These are phyloP conservation scores for Physeter macrocephalus DNA, from an alignment of 2,113 vertebrate genomes.

Conservation along the genomic window DNA sequence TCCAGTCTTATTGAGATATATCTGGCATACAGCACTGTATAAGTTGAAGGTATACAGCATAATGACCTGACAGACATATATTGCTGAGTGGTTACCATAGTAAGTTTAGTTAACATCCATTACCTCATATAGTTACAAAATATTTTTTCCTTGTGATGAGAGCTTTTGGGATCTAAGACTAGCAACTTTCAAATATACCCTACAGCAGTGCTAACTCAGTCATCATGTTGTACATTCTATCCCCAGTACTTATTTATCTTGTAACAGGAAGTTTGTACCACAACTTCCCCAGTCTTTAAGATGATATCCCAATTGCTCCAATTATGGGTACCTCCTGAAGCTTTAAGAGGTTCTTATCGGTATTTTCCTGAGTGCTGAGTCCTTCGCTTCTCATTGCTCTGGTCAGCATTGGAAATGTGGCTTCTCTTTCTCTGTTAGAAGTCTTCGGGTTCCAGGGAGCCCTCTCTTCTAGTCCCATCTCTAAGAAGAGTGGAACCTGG, in stretches of 20 bases:
- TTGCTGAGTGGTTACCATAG: neutral
- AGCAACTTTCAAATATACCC: neutral
- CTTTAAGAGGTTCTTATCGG: neutral
- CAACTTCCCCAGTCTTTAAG: neutral
- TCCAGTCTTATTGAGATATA: neutral
- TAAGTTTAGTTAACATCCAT: neutral
- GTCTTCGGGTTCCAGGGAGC: neutral
- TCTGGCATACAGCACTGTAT: neutral
- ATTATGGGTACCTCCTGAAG: neutral
- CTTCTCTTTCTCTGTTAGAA: neutral
- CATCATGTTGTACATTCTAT: neutral
- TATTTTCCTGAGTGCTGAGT: neutral
- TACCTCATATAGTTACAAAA: neutral
- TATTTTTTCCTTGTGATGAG: neutral
- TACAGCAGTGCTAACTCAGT: neutral
- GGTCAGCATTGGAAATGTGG: neutral
- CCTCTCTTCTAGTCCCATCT: neutral
- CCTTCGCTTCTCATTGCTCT: neutral
- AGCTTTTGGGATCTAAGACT: neutral
- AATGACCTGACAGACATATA: neutral
- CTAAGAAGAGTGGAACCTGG: neutral
- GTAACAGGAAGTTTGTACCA: neutral
- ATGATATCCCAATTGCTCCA: neutral
- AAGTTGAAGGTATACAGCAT: neutral
- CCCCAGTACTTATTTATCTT: neutral